A percentile compares a stretch with the other conserved stretches of the same genome.
Evolutionary conservation across 2,797 vertebrate species (phyloP).

Genomic region (Psittacula echo): DNA sequence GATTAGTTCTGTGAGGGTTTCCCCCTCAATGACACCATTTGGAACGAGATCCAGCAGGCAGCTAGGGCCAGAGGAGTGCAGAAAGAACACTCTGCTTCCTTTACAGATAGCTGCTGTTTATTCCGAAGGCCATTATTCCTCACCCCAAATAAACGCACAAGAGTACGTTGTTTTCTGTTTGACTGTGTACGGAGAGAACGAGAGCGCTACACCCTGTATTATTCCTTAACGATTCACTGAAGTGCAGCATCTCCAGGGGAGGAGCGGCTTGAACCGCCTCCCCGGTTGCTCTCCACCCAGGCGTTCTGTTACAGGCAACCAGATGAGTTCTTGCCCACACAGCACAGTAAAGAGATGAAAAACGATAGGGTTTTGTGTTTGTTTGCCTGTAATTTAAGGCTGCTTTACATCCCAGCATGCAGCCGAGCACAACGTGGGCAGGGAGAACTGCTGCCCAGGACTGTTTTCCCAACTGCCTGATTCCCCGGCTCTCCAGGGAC

Average conservation of each 20-base stretch:
- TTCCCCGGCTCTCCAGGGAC: neutral
- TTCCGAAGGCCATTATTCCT: neutral
- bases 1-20: slow-evolving; percentile 44
- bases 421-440: neutral
- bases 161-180: neutral
- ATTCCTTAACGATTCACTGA: slow-evolving; percentile 31
- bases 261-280: neutral
- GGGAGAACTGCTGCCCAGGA: neutral
- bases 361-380: neutral
- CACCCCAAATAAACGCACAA: neutral
- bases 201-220: neutral
- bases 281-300: neutral
- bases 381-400: slow-evolving; percentile 3
- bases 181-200: neutral
- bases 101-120: neutral
- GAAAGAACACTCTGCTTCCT: neutral
- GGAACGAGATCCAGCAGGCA: neutral
- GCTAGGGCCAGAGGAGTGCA: neutral
- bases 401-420: neutral
- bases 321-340: slow-evolving; percentile 9
- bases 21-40: neutral
- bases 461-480: fast-evolving
- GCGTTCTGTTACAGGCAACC: neutral
- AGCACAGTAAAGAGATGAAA: neutral
- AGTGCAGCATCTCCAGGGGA: neutral